Conservation (phyloP, 2,797 vertebrate genomes). For the Gadopsis bispinosus region DNA sequence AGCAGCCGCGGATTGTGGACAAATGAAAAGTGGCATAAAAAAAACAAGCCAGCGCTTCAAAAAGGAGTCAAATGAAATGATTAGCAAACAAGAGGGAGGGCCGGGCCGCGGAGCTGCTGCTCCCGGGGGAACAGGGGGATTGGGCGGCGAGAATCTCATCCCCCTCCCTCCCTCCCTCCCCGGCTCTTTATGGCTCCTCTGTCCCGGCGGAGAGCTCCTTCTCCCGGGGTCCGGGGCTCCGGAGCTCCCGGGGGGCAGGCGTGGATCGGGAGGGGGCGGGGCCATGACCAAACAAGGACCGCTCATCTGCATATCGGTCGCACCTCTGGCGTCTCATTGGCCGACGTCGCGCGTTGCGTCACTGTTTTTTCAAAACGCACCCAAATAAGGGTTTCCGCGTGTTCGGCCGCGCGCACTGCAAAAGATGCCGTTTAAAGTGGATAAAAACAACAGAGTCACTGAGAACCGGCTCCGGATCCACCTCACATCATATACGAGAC, state of each 20-base stretch:
- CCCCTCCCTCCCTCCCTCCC: slow-evolving; percentile 85
- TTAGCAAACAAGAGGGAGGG: slow-evolving; percentile 88
- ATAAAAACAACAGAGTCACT: background rate
- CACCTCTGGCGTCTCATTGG: slow-evolving; percentile 73
- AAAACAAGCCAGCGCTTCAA: slow-evolving; percentile 85
- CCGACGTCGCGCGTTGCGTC: slow-evolving; percentile 57
- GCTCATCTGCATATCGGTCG: slow-evolving; percentile 65
- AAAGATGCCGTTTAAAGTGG: slow-evolving; percentile 14
- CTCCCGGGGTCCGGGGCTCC: slow-evolving; percentile 81
- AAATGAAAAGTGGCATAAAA: slow-evolving; percentile 87
- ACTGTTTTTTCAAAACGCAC: slow-evolving; percentile 53
- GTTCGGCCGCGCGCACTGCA: slow-evolving; percentile 34
- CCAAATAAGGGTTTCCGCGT: slow-evolving; percentile 73
- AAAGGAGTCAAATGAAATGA: slow-evolving; percentile 89
- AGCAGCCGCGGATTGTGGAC: slow-evolving; percentile 78
- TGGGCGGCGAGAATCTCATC: slow-evolving; percentile 83
- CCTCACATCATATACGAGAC: slow-evolving; percentile 9
- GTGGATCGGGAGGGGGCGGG: slow-evolving; percentile 73
- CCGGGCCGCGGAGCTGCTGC: slow-evolving; percentile 79
- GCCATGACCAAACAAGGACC: slow-evolving; percentile 75
- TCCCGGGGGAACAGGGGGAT: slow-evolving; percentile 86
- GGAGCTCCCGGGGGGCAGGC: slow-evolving; percentile 78
- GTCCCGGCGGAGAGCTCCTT: slow-evolving; percentile 87
- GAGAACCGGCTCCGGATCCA: background rate
- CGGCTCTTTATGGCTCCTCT: slow-evolving; percentile 83